These are phyloP conservation scores for Caranx melampygus DNA, from an alignment of 2,113 vertebrate species.

Conservation along the genomic window DNA sequence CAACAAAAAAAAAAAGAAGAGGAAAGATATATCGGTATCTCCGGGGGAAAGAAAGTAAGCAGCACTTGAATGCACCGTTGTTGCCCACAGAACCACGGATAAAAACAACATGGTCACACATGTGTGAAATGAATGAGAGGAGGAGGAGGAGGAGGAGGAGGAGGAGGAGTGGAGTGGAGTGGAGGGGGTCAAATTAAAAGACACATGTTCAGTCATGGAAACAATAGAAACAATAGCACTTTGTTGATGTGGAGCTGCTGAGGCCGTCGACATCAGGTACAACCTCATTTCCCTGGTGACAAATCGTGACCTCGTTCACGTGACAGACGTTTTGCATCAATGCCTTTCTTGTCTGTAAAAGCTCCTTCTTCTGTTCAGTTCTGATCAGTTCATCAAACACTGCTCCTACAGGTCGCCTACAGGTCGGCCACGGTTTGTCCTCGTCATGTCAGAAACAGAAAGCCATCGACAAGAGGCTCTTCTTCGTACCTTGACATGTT, in stretches of 20 bases:
- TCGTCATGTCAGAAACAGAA: too few relatives aligned
- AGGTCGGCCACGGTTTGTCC: too few relatives aligned
- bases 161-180: too few relatives aligned
- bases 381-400: too few relatives aligned
- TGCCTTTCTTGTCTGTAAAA: too few relatives aligned
- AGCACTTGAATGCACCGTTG: constrained; percentile 76
- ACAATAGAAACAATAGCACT: too few relatives aligned
- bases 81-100: constrained; percentile 83
- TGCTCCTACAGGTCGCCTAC: too few relatives aligned
- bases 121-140: too few relatives aligned
- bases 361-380: too few relatives aligned
- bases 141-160: too few relatives aligned
- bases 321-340: not conserved
- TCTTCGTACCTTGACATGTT: too few relatives aligned
- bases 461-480: too few relatives aligned
- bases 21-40: not conserved
- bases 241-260: not conserved
- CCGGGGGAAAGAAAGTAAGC: constrained; percentile 57
- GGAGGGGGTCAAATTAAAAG: not conserved
- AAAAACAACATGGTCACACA: not conserved
- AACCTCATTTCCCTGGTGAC: not conserved
- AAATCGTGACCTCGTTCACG: not conserved
- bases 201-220: not conserved
- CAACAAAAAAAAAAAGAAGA: constrained; percentile 20
- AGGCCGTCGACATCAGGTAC: not conserved